phyloP scores from a whole-genome alignment of 2,113 vertebrate genomes.

The Erpornis zantholeuca region DNA sequence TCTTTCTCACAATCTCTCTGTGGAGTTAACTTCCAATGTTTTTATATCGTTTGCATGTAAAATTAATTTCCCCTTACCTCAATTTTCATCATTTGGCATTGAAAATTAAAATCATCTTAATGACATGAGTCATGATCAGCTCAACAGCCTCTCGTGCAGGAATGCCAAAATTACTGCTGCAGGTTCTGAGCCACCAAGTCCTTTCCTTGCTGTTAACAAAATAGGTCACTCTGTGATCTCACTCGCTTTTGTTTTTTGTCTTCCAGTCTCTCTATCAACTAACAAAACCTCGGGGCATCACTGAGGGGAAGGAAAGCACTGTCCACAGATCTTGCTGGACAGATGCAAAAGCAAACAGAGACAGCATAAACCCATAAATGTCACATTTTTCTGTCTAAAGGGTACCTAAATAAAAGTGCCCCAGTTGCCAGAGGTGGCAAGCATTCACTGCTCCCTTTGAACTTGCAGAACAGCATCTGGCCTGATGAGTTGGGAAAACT shows the following conservation, averaged over 20 bases:
- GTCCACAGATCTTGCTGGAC: neutral
- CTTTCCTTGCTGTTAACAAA: conserved; percentile 11
- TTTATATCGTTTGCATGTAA: conserved; percentile 11
- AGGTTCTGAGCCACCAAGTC: neutral
- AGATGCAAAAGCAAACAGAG: conserved; percentile 18
- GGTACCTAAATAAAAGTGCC: neutral
- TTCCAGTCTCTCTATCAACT: neutral
- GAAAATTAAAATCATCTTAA: conserved; percentile 38
- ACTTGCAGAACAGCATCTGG: neutral
- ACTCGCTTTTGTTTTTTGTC: neutral
- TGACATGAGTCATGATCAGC: neutral
- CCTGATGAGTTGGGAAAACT: neutral
- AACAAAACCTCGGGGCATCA: neutral
- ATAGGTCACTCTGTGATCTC: neutral
- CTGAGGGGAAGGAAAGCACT: neutral
- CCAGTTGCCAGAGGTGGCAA: neutral
- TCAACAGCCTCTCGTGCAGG: neutral
- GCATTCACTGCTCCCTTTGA: neutral
- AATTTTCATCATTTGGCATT: conserved; percentile 32
- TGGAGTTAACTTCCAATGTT: conserved; percentile 6
- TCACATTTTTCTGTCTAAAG: neutral
- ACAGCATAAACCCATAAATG: neutral
- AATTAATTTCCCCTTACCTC: conserved; percentile 51
- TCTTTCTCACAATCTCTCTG: neutral
- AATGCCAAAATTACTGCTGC: conserved; percentile 17